Evolutionary conservation across 2,113 vertebrate species (phyloP), one percentile per base, ranked within the genome.

Genomic region (Hirundichthys speculiger): DNA sequence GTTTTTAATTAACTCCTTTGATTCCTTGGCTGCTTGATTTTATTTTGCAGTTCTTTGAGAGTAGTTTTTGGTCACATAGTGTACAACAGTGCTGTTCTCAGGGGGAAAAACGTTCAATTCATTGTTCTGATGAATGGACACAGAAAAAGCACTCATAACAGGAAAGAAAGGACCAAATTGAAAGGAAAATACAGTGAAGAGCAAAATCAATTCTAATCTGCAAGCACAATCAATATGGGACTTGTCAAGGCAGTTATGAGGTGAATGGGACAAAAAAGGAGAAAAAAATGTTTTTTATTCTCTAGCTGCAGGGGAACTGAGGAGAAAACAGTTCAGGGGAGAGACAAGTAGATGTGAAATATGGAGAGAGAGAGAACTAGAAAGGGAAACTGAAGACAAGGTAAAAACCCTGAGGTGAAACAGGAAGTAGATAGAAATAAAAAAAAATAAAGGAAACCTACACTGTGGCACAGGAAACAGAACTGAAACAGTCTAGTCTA

Each of bases 151-250:
- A 50, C 69, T 83, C 73, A 65, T 57, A 55, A 38, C 20, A 5
- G 70, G 71, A 68, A 79, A 68, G 68, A 69, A 65, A 79, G 70
- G 56, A 39, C 10, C 57, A 47, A 75, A 74, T 54, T 58, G 64
- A 73, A 77, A 77, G 81, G 75, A 73, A 82, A 82, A 82, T 70
- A 79, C 67, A 70, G 65, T 7, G 67, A 67, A 42, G 64, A 78
- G 70, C 53, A 43, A 61, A 87, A 90, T 90, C 82, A 84, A 88
- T 89, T 89, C 69, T 81, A 89, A 88, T 89, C 85, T 81, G 82
- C 69, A 64, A 66, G 72, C 3, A 4, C 69, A 77, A 85, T 90
- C 88, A 77, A 88, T 90, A 76, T 6, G 38, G 38, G 69, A 83
- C 86, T 88, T 85, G 81, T 86, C 79, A 76, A 81, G 56, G 64